phyloP scores from a whole-genome alignment of 2,797 vertebrate species.

The Hipposideros larvatus region DNA sequence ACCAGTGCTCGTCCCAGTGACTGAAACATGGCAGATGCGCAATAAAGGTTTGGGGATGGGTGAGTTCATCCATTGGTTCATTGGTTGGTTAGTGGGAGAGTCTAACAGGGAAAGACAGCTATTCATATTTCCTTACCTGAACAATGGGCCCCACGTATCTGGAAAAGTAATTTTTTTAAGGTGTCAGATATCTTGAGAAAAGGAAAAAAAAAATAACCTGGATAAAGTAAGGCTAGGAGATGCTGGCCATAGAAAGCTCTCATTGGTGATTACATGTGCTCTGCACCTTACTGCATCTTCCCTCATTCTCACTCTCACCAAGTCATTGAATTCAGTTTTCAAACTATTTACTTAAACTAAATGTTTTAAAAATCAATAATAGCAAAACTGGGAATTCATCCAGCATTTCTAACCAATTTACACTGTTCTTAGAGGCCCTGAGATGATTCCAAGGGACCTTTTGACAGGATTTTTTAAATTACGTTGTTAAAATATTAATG shows the following conservation, averaged over 20 bases:
- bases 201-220: not conserved
- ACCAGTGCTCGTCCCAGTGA: not conserved
- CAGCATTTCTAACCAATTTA: conserved; percentile 43
- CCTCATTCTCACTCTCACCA: not conserved
- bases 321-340: conserved; percentile 18
- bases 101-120: not conserved
- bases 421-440: not conserved
- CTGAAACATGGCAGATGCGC: not conserved
- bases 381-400: conserved; percentile 42
- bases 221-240: not conserved
- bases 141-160: not conserved
- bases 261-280: fast-evolving
- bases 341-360: conserved; percentile 57
- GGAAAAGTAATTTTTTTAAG: conserved; percentile 15
- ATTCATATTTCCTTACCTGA: not conserved
- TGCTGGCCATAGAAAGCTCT: not conserved
- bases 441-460: not conserved
- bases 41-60: not conserved
- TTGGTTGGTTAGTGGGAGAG: not conserved
- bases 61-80: not conserved
- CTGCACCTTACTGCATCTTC: not conserved
- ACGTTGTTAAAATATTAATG: conserved; percentile 61
- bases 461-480: conserved; percentile 43
- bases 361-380: conserved; percentile 59
- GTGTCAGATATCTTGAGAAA: not conserved